A percentile compares a stretch with the other conserved stretches of the same genome.
phyloP scores from a whole-genome alignment of 2,797 vertebrate genomes.

The Sebastes variabilis region DNA sequence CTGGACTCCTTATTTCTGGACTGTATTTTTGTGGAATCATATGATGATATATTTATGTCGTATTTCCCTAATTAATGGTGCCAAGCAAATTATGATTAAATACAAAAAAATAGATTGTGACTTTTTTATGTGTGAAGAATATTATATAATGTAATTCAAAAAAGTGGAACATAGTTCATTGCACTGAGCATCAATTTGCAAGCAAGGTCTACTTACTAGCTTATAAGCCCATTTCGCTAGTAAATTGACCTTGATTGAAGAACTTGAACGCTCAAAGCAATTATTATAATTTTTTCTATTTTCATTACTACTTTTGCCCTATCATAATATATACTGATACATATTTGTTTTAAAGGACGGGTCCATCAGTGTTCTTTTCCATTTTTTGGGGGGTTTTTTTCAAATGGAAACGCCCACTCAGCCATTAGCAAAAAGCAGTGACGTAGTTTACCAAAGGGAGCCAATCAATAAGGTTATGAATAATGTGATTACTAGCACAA shows the following conservation, averaged over 20 bases:
- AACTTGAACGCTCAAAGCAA: too few relatives aligned
- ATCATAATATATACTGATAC: neutral
- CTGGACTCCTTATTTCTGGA: neutral
- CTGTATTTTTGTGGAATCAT: neutral
- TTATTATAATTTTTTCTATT: too few relatives aligned
- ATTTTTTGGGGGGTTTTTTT: too few relatives aligned
- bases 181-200: neutral
- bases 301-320: neutral
- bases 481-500: accelerated
- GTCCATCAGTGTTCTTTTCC: too few relatives aligned
- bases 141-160: neutral
- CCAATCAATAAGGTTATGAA: too few relatives aligned
- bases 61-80: neutral
- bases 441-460: accelerated
- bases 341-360: too few relatives aligned
- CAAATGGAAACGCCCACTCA: too few relatives aligned
- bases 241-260: neutral
- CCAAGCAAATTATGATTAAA: neutral
- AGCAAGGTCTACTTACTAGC: neutral
- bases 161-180: too few relatives aligned
- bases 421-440: too few relatives aligned
- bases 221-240: neutral
- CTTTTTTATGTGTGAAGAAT: neutral
- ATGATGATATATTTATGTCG: neutral
- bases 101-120: neutral